Percentiles rank a stretch among this genome's conserved stretches.
Evolutionary conservation across 2,888 invertebrate genomes (phyloP).

Genomic region (Acholoe squamosa): DNA sequence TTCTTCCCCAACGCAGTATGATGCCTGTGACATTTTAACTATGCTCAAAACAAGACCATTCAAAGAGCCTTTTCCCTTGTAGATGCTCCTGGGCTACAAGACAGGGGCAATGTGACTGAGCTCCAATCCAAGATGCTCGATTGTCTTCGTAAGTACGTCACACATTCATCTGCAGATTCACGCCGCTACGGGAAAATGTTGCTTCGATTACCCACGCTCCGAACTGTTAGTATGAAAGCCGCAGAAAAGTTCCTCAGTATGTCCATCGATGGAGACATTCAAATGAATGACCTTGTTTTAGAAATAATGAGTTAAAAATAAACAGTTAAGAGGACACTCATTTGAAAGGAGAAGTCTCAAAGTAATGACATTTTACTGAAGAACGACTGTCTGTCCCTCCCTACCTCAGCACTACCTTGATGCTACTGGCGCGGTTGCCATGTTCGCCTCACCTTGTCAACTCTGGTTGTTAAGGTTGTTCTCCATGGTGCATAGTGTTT

Average conservation of each 20-base stretch:
- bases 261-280: constrained; percentile 80
- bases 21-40: too few relatives aligned
- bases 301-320: constrained; percentile 81
- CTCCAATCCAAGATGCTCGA: constrained; percentile 81
- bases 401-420: too few relatives aligned
- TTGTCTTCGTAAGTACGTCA: constrained; percentile 79
- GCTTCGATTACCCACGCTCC: constrained; percentile 80
- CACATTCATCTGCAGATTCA: constrained; percentile 76
- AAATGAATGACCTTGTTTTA: constrained; percentile 81
- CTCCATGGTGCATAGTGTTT: too few relatives aligned
- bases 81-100: constrained; percentile 81
- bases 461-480: too few relatives aligned
- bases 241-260: constrained; percentile 81
- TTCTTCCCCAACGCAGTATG: too few relatives aligned
- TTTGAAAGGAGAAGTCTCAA: too few relatives aligned
- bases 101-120: constrained; percentile 76
- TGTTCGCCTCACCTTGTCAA: too few relatives aligned
- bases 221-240: constrained; percentile 82
- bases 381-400: too few relatives aligned
- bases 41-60: too few relatives aligned
- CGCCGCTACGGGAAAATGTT: constrained; percentile 81
- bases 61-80: constrained; percentile 51
- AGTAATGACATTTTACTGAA: too few relatives aligned
- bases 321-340: too few relatives aligned
- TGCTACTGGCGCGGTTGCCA: too few relatives aligned